Evolutionary conservation across 2,113 vertebrate genomes (phyloP).

Genomic region (Podiceps cristatus): DNA sequence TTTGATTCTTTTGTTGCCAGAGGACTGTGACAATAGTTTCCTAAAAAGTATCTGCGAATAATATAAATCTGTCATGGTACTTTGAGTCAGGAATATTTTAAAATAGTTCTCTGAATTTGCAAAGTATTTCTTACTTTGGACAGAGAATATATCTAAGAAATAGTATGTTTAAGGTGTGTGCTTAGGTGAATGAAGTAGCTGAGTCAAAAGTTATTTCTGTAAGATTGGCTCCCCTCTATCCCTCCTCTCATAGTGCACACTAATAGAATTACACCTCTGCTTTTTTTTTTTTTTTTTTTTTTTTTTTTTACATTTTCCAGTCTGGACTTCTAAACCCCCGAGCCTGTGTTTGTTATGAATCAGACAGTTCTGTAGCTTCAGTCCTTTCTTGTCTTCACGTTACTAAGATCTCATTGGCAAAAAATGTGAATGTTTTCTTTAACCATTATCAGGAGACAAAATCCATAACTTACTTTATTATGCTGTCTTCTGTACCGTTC

Average conservation of each 20-base stretch:
- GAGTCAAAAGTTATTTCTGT: not conserved
- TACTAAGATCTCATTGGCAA: not conserved
- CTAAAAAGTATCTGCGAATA: not conserved
- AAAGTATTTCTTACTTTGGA: not conserved
- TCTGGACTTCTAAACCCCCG: not conserved
- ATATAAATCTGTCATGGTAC: not conserved
- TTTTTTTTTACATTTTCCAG: not conserved
- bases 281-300: not conserved
- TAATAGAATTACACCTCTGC: not conserved
- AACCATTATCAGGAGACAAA: not conserved
- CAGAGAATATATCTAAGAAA: not conserved
- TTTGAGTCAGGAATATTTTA: not conserved
- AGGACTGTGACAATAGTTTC: not conserved
- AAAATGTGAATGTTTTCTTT: not conserved
- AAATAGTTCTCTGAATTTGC: not conserved
- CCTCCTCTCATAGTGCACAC: not conserved
- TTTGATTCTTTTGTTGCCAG: not conserved
- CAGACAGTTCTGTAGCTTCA: not conserved
- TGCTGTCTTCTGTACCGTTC: not conserved
- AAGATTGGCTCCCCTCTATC: not conserved
- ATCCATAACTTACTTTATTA: not conserved
- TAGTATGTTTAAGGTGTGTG: rapidly evolving
- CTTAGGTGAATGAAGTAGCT: not conserved
- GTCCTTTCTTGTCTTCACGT: not conserved
- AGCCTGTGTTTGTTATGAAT: not conserved